Percentiles rank a stretch among this genome's conserved stretches.
phyloP scores from a whole-genome alignment of 2,797 vertebrate genomes.

The Enteromius anoplus region DNA sequence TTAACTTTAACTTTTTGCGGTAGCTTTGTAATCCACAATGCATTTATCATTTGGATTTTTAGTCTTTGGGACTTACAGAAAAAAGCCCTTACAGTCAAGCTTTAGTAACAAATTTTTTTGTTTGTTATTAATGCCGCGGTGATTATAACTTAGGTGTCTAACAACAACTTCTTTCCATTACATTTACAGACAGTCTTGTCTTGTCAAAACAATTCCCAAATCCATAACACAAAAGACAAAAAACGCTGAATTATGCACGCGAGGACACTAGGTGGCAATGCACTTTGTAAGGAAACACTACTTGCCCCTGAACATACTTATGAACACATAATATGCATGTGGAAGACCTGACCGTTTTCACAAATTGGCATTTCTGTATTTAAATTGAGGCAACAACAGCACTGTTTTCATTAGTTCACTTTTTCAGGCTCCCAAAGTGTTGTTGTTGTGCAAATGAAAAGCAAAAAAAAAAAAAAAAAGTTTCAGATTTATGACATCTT shows the following conservation, averaged over 20 bases:
- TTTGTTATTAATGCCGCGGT: background rate
- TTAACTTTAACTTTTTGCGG: too few species aligned
- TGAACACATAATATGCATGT: background rate
- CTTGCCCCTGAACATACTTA: background rate
- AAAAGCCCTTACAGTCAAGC: background rate
- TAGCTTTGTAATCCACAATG: background rate
- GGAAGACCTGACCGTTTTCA: background rate
- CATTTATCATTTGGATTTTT: background rate
- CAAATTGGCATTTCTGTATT: background rate
- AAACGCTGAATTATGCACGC: background rate
- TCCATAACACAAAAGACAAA: background rate
- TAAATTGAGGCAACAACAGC: background rate
- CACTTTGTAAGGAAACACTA: background rate
- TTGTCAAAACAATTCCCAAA: background rate
- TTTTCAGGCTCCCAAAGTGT: background rate
- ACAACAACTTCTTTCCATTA: background rate
- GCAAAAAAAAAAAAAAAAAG: background rate
- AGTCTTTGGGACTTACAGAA: too few species aligned
- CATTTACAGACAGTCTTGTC: background rate
- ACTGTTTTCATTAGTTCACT: background rate
- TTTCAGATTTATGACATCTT: background rate
- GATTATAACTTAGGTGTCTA: background rate
- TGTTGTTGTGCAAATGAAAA: background rate
- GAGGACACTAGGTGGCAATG: background rate
- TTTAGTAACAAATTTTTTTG: conserved; percentile 1